Evolutionary conservation across 2,888 invertebrate species (phyloP), one percentile per base, ranked within the genome.

Genomic region (Lydus trimaculatus): DNA sequence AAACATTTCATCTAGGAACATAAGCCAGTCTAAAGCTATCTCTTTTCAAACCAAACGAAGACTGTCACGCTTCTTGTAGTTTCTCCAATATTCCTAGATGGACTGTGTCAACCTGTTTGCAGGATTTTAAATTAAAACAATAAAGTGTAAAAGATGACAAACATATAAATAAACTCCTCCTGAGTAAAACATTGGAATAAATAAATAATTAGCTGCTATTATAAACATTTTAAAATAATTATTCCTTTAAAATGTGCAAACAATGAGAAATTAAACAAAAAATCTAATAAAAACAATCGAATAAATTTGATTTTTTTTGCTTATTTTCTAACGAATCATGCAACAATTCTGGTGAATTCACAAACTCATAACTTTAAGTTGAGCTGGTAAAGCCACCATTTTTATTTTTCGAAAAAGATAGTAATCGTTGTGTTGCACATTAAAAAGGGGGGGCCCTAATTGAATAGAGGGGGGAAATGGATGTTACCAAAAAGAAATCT

Each of bases 381-480:
- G n/a, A n/a, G n/a, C n/a, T n/a, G n/a, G n/a, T n/a, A n/a, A n/a
- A n/a, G n/a, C n/a, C n/a, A n/a, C n/a, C 31, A 58, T 61, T 56
- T 62, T 56, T 58, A 39, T 64, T 64, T 31, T 31, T 20, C 36
- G 48, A 48, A 36, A 56, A 48, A 43, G 61, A n/a, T n/a, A 64
- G 31, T 64, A 67, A 31, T 33, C 48, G 65, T n/a, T 43, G 52
- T 61, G 58, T 78, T 79, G 78, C 80, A 80, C 80, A 80, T 79
- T 79, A 6, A 75, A 76, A 77, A 77, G 76, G 78, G 81, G 80
- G 78, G n/a, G n/a, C n/a, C 79, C 77, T 69, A 76, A 73, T 72
- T 71, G 73, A 71, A 58, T 72, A 28, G 28, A 76, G 81, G 81
- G 80, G 77, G 76, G 79, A 79, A 78, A 76, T 76, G n/a, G n/a